Evolutionary conservation across 2,888 invertebrate genomes (phyloP), one percentile per base, ranked within the genome.

Genomic region (Capitulum mitella): DNA sequence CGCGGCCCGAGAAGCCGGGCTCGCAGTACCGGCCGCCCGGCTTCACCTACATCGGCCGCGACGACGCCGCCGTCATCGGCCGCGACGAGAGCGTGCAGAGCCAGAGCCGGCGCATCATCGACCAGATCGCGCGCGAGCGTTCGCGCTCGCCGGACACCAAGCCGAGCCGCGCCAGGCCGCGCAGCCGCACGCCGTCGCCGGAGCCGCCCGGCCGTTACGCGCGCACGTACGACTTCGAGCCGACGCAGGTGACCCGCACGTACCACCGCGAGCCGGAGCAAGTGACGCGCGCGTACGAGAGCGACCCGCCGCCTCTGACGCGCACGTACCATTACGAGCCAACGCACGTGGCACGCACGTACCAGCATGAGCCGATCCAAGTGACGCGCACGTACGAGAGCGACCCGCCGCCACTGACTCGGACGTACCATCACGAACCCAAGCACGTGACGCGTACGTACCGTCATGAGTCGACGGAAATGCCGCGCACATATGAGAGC

Each of bases 101-200:
- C 40, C 70, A 37, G 19, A 70, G 70, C 12, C 37, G 70, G 26
- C 37, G 46, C 46, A 32, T 76, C 32, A 76, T 76, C 46, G 46
- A 76, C 5, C 76, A 76, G 76, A 76, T 76, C 29, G 46, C 46
- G 16, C 43, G 76, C 6, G 12, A 14, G 0, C 43, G 76, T 14
- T 76, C 76, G 5, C 76, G 76, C 29, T 76, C 76, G 46, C 76
- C 76, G 29, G 76, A 76, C 29, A 6, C 29, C 29, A 46, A 32
- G 76, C 37, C 70, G 37, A 26, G 26, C 26, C 70, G 40, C 26
- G 5, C 37, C 26, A 3, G 26, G 10, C 70, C 70, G 22, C 70
- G 40, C 34, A 19, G 22, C 8, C 19, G 34, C 3, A 14, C 64
- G 0, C 14, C 29, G 14, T 61, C 61, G 29, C 64, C 64, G 22